phyloP scores from a whole-genome alignment of 2,888 invertebrate genomes.

The Catocala nupta region DNA sequence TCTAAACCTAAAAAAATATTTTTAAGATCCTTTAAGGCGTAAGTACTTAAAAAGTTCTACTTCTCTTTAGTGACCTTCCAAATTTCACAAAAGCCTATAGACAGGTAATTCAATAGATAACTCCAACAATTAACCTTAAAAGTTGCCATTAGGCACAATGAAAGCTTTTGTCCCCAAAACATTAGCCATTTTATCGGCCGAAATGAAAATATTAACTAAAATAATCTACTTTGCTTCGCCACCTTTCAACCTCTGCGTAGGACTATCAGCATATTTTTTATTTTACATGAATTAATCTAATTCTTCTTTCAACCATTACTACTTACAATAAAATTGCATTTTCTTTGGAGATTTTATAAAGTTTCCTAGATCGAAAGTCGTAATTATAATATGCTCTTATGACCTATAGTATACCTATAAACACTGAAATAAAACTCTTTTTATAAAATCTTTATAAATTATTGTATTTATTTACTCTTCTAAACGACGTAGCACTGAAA shows the following conservation, averaged over 20 bases:
- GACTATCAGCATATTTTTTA: neutral
- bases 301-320: neutral
- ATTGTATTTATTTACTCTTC: too few relatives aligned
- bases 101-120: conserved; percentile 41
- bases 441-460: too few relatives aligned
- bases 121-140: conserved; percentile 44
- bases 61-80: conserved; percentile 28
- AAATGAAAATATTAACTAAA: conserved; percentile 33
- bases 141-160: conserved; percentile 43
- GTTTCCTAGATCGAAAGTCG: too few relatives aligned
- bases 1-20: too few relatives aligned
- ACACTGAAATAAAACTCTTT: too few relatives aligned
- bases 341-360: too few relatives aligned
- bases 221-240: conserved; percentile 23
- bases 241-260: neutral
- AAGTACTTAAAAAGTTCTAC: neutral
- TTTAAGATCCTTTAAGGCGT: too few relatives aligned
- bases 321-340: too few relatives aligned
- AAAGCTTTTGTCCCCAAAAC: conserved; percentile 45
- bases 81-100: conserved; percentile 36
- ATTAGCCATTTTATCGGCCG: conserved; percentile 36
- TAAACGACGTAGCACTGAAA: too few relatives aligned
- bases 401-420: too few relatives aligned
- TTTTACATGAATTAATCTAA: neutral
- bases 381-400: too few relatives aligned